Evolutionary conservation across 2,113 vertebrate species (phyloP), one percentile per base, ranked within the genome.

Genomic region (Acanthochromis polyacanthus): DNA sequence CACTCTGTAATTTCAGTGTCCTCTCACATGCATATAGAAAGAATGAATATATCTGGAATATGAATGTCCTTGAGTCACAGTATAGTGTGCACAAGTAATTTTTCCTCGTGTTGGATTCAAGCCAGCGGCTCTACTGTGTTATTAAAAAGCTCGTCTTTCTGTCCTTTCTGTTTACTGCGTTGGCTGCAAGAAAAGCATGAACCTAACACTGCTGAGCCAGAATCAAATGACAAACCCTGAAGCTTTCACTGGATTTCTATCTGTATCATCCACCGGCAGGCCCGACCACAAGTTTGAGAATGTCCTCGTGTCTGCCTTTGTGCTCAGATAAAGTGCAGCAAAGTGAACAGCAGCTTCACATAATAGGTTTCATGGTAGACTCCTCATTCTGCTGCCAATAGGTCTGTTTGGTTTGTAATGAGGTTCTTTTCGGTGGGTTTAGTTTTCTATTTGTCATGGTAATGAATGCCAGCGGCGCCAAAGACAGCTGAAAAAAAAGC

Each of bases 1-100:
- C 55, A 79, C 9, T 50, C 50, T 55, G 69, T 59, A 71, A 84
- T 78, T 72, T 81, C 40, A 55, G 38, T 5, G 4, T 56, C 48
- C 56, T 79, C 30, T 77, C 20, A 46, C 3, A 57, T 53, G 40
- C 14, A 69, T 63, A 57, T 25, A 38, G 62, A 83, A 50, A 43
- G 8, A 25, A 40, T 60, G 52, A 57, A 52, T 51, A 57, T 38
- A 51, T 14, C 45, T 46, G 45, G 16, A 6, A 46, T 8, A 7
- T 8, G 1, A 50, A 50, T 0, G 45, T 16, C 45, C 45, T 17
- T 46, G 45, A 16, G 45, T 46, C 48, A 50, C 14, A 43, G 46
- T 50, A 5, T 58, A 50, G 20, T 56, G 23, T 23, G 43, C n/a
- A 32, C 40, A 56, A 30, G 36, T 72, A 1, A 3, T 58, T 53